Base-by-base conservation (phyloP, 2,888 invertebrate species). In the Rhogogaster chlorosoma region DNA sequence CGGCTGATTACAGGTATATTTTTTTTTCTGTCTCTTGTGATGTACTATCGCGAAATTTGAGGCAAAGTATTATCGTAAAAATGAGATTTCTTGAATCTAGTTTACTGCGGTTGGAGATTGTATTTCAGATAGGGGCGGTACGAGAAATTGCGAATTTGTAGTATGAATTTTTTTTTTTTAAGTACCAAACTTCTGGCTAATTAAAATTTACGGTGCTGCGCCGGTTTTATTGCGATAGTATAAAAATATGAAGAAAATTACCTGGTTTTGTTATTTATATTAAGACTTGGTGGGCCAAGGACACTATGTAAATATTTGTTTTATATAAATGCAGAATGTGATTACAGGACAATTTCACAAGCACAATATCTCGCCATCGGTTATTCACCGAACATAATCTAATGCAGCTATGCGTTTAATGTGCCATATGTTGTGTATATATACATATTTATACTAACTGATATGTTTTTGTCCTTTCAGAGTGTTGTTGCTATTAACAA, bases 311-410 rank as follows among this genome's bases (percentile, higher is more conserved):
- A 80, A 80, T 80, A 80, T 38, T 49, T 42, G 22, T 80, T 64
- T 73, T 73, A 22, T 38, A 38, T 26, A 42, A 22, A 38, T 45
- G 32, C 29, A 53, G 12, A 70, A 64, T 83, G 64, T 83, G 83
- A 83, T 83, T 83, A 83, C 67, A 83, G 83, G 83, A 83, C 83
- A 67, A 64, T 67, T 83, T 83, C 83, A 64, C 83, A 70, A 83
- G 83, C 83, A 70, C 9, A 42, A 38, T 61, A 61, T 38, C 61
- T 36, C 61, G 53, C 67, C 42, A 70, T 57, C 57, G 61, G 80
- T 61, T 38, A 80, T 32, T 83, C 45, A 67, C 67, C 83, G 67
- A 83, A 83, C 67, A 26, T 70, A 70, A 67, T 67, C 67, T 83
- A 83, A 83, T 70, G 83, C 83, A 83, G 83, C 83, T 83, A 83